These are phyloP conservation scores for Tapirus indicus DNA, from an alignment of 2,797 vertebrate genomes.

Conservation along the genomic window DNA sequence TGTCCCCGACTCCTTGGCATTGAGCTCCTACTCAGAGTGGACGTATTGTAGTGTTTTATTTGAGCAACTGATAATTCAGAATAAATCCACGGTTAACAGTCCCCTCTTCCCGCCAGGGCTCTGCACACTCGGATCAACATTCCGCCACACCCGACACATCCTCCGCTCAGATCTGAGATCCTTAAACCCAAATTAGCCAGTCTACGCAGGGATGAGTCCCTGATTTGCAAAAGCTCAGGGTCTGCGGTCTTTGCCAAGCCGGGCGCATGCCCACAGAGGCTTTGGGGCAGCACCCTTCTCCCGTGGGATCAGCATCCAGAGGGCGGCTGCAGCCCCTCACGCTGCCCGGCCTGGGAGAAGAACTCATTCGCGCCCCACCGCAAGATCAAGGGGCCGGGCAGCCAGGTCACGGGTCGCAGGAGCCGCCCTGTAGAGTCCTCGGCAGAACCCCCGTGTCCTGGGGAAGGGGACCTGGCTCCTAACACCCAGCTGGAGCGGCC, in stretches of 20 bases:
- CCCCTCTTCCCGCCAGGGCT: not conserved
- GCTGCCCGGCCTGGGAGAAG: not conserved
- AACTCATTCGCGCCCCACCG: not conserved
- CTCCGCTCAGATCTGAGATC: not conserved
- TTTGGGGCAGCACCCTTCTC: not conserved
- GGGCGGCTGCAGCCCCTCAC: not conserved
- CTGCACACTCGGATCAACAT: not conserved
- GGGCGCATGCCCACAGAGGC: not conserved
- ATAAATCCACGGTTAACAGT: not conserved
- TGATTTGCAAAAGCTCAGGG: constrained; percentile 20
- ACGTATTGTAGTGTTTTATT: not conserved
- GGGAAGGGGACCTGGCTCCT: not conserved
- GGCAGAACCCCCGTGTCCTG: not conserved
- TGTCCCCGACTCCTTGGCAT: not conserved
- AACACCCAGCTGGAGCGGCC: not conserved
- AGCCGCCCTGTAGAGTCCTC: not conserved
- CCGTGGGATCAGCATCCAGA: not conserved
- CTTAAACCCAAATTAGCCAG: not conserved
- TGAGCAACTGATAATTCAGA: not conserved
- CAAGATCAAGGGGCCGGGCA: not conserved
- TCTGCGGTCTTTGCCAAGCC: not conserved
- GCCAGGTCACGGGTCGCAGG: not conserved
- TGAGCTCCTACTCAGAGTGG: not conserved
- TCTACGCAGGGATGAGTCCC: constrained; percentile 23
- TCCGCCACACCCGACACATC: not conserved